Conservation (phyloP, 2,888 invertebrate genomes). For the Encarsia formosa region DNA sequence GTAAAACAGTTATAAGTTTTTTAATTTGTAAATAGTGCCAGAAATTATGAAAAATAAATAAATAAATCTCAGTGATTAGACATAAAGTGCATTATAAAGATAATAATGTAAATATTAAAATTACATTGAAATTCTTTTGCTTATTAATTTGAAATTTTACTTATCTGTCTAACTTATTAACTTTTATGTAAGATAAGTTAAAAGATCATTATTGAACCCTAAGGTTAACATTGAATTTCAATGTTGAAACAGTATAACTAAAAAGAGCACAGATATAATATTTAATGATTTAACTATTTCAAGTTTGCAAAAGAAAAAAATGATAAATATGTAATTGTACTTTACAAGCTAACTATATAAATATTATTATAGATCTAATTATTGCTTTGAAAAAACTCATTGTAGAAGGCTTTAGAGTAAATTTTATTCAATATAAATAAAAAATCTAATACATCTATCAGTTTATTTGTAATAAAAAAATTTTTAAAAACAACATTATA, state of each 20-base stretch:
- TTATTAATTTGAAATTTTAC: conserved; percentile 19
- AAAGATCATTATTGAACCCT: neutral
- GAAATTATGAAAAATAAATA: conserved; percentile 10
- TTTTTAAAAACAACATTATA: conserved; percentile 23
- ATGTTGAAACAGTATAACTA: too few relatives aligned
- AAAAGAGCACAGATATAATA: too few relatives aligned
- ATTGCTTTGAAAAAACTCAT: conserved; percentile 33
- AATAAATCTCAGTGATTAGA: conserved; percentile 13
- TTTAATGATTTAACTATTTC: neutral
- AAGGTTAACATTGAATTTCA: neutral
- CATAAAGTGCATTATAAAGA: conserved; percentile 12
- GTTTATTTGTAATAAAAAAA: conserved; percentile 37
- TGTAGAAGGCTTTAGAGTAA: conserved; percentile 30
- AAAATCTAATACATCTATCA: conserved; percentile 34
- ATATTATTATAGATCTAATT: too few relatives aligned
- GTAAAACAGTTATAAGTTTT: too few relatives aligned
- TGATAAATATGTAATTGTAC: conserved; percentile 39
- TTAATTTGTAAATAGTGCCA: conserved; percentile 24
- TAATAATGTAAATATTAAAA: conserved; percentile 18
- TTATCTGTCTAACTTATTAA: conserved; percentile 8
- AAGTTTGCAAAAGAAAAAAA: conserved; percentile 16
- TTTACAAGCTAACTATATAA: too few relatives aligned
- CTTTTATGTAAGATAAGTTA: neutral
- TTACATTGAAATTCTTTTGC: neutral
- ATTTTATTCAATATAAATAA: conserved; percentile 33